Base-by-base conservation (phyloP, 1,140 invertebrate species). In the Myzus persicae region DNA sequence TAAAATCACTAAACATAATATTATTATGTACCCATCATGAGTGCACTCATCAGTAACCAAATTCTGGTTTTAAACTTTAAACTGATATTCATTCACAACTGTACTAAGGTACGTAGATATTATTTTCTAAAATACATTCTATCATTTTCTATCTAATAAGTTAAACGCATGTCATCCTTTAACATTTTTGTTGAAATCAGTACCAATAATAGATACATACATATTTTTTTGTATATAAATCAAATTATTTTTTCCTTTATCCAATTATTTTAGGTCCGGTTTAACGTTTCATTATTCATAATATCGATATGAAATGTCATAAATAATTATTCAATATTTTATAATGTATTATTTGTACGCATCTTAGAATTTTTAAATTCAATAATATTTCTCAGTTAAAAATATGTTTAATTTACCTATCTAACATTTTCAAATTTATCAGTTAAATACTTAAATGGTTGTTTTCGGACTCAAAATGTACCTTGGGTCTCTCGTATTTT, bases 1-100 rank as follows among this genome's bases (percentile, higher is more conserved):
- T 92, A 3, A 92, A 92, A 92, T 92, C 91, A 31, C 76, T 31
- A 48, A 82, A 20, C n/a, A 67, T 31, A 76, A 18, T 22, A 5
- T n/a, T n/a, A n/a, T n/a, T n/a, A n/a, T n/a, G n/a, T n/a, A n/a
- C n/a, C n/a, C n/a, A n/a, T n/a, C n/a, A n/a, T n/a, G n/a, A n/a
- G n/a, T 22, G 48, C 24, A 22, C 20, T n/a, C 1, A 76, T 76
- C n/a, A 76, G 59, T 76, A 76, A n/a, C 59, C 31, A n/a, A n/a
- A 6, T 76, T 76, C 3, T 76, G 5, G n/a, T 76, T 76, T 67
- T 76, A n/a, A n/a, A 67, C 11, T 67, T 14, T n/a, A 31, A 67
- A n/a, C 31, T 67, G 31, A 67, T 67, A 67, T 31, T 31, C 31
- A 67, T 67, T 31, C 59, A n/a, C 31, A n/a, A 67, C 11, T 67